Evolutionary conservation across 1,140 invertebrate species (phyloP).

Genomic region (Drosophila simulans): DNA sequence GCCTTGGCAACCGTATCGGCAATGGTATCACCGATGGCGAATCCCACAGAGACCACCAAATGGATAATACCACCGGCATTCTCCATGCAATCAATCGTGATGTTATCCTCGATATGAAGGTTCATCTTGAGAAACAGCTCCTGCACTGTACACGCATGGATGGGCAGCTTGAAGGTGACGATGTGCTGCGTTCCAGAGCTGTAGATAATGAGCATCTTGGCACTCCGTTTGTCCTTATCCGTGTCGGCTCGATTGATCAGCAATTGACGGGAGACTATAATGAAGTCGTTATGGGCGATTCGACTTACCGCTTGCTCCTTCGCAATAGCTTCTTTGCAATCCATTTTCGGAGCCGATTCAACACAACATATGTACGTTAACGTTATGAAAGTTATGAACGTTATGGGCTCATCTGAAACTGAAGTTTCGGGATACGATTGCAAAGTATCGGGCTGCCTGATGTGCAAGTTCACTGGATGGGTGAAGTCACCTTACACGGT

Average conservation of each 20-base stretch:
- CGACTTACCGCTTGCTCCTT: neutral
- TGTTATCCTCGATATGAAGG: neutral
- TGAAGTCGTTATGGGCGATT: neutral
- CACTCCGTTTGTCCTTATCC: neutral
- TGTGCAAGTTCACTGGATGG: neutral
- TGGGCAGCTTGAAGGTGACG: conserved; percentile 1
- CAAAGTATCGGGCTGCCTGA: neutral
- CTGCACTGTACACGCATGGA: neutral
- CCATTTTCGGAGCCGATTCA: no score
- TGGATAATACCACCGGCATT: neutral
- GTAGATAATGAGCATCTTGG: neutral
- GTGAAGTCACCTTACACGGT: no score
- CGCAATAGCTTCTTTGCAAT: no score
- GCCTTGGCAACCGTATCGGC: neutral
- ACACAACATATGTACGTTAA: no score
- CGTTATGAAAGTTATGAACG: no score
- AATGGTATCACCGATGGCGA: neutral
- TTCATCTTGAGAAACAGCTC: neutral
- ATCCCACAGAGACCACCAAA: neutral
- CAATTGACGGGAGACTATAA: neutral
- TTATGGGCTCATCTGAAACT: neutral
- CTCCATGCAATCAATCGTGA: neutral
- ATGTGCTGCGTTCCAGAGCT: neutral
- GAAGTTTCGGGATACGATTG: neutral
- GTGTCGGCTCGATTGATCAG: neutral